Evolutionary conservation across 2,888 invertebrate genomes (phyloP).

Genomic region (Drosophila atripex): DNA sequence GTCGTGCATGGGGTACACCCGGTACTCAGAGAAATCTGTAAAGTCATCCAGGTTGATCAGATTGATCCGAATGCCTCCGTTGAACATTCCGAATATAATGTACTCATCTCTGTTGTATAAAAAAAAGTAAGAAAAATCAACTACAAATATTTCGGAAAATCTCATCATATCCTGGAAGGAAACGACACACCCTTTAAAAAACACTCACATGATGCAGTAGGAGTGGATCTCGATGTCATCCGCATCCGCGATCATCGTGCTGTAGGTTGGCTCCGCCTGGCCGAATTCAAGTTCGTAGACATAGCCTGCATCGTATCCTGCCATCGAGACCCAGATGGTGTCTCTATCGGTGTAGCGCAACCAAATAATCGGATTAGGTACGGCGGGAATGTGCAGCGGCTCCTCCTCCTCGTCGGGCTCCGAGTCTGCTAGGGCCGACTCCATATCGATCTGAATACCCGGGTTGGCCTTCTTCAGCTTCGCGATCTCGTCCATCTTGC

Average conservation of each 20-base stretch:
- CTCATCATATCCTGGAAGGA: neutral
- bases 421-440: constrained; percentile 86
- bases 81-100: constrained; percentile 86
- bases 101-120: constrained; percentile 84
- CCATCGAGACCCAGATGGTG: constrained; percentile 87
- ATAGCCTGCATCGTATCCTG: constrained; percentile 88
- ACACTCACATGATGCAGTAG: constrained; percentile 85
- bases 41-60: constrained; percentile 84
- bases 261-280: constrained; percentile 83
- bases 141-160: too few species aligned
- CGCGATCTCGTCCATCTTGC: constrained; percentile 86
- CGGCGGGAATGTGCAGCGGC: constrained; percentile 85
- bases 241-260: constrained; percentile 85
- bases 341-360: constrained; percentile 85
- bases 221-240: constrained; percentile 86
- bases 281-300: constrained; percentile 86
- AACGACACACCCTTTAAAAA: neutral
- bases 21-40: constrained; percentile 87
- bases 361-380: constrained; percentile 86
- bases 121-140: neutral
- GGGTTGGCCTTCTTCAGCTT: constrained; percentile 86
- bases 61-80: constrained; percentile 87
- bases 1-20: constrained; percentile 90
- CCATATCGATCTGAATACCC: constrained; percentile 86
- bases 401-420: constrained; percentile 85